These are phyloP conservation scores for Athalia cordata DNA, from an alignment of 2,888 invertebrate genomes.

Conservation along the genomic window DNA sequence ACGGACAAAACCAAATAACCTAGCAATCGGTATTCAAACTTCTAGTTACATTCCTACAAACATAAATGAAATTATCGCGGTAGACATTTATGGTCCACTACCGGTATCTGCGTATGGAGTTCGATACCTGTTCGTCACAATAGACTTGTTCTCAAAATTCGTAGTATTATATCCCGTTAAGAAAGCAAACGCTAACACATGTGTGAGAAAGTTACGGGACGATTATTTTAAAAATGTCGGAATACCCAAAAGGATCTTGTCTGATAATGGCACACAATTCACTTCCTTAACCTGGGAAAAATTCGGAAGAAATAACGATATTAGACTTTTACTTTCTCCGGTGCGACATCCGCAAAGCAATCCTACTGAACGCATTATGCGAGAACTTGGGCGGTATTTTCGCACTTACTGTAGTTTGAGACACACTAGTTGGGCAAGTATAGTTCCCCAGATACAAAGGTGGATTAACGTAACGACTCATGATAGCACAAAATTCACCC, in stretches of 20 bases:
- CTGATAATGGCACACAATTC: slow-evolving; percentile 52
- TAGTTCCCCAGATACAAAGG: no score
- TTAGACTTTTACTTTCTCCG: neutral
- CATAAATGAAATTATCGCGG: slow-evolving; percentile 29
- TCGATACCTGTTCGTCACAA: slow-evolving; percentile 54
- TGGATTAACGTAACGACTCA: no score
- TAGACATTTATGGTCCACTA: slow-evolving; percentile 51
- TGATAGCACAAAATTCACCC: no score
- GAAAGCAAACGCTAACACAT: slow-evolving; percentile 48
- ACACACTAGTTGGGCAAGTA: no score
- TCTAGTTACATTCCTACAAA: slow-evolving; percentile 26
- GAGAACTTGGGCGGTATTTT: no score
- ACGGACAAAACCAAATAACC: slow-evolving; percentile 42
- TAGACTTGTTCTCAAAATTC: slow-evolving; percentile 56
- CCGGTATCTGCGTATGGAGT: slow-evolving; percentile 44
- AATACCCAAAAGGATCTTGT: slow-evolving; percentile 43
- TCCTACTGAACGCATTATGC: no score
- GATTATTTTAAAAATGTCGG: slow-evolving; percentile 33
- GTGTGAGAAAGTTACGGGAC: slow-evolving; percentile 33
- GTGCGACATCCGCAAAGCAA: slow-evolving; percentile 47
- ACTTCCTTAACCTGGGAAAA: slow-evolving; percentile 49
- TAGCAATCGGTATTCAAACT: slow-evolving; percentile 37
- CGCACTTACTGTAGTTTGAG: no score
- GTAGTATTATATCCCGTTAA: slow-evolving; percentile 54
- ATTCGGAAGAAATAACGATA: neutral